Conservation (phyloP, 2,797 vertebrate genomes). For the Lepilemur ruficaudatus region DNA sequence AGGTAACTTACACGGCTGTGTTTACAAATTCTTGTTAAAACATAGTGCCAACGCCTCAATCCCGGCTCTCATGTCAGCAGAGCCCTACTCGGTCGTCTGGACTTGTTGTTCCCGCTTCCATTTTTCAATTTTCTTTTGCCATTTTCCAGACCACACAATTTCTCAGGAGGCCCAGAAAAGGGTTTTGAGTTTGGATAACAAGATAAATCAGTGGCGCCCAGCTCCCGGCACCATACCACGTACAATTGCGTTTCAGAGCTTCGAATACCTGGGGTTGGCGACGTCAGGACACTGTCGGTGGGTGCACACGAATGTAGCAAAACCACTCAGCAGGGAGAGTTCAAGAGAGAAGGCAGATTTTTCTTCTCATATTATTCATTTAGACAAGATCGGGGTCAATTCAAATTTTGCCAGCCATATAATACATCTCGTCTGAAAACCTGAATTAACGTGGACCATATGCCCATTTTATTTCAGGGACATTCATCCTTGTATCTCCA, state of each 20-base stretch:
- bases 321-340: not conserved
- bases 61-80: not conserved
- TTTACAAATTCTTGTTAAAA: constrained; percentile 44
- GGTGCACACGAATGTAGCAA: rapidly evolving
- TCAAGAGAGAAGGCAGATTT: not conserved
- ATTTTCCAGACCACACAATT: not conserved
- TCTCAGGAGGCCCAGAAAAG: not conserved
- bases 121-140: not conserved
- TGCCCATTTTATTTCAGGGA: not conserved
- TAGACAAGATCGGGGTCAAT: not conserved
- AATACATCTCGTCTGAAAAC: not conserved
- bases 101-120: not conserved
- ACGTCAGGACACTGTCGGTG: rapidly evolving
- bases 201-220: not conserved
- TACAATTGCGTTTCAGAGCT: not conserved
- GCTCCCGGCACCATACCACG: rapidly evolving
- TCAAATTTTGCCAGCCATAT: not conserved
- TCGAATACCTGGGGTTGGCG: not conserved
- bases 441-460: not conserved
- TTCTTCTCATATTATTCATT: not conserved
- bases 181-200: not conserved
- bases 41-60: not conserved
- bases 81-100: not conserved
- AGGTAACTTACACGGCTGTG: not conserved
- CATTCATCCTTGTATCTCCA: not conserved